Evolutionary conservation across 2,797 vertebrate species (phyloP).

Genomic region (Squalus acanthias): DNA sequence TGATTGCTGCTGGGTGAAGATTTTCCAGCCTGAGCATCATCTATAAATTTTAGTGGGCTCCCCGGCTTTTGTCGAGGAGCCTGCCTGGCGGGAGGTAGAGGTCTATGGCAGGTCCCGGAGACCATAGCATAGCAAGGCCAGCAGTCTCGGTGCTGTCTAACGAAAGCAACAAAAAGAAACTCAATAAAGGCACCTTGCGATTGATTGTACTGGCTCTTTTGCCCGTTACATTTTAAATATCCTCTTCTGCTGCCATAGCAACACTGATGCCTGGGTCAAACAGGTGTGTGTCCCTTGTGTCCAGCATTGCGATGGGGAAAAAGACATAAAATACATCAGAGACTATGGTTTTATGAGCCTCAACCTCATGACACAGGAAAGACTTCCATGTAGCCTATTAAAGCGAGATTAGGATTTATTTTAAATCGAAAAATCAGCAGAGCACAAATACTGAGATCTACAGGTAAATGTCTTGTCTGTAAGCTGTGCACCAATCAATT

Average conservation of each 20-base stretch:
- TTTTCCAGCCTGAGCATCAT: not conserved
- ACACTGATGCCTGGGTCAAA: not conserved
- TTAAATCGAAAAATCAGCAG: not conserved
- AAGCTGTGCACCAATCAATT: not conserved
- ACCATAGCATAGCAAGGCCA: not conserved
- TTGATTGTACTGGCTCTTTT: not conserved
- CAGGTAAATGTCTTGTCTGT: not conserved
- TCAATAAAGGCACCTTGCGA: not conserved
- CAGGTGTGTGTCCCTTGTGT: not conserved
- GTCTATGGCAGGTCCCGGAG: not conserved
- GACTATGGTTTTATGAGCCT: not conserved
- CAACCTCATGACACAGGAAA: not conserved
- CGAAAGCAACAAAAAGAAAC: not conserved
- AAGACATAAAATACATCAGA: not conserved
- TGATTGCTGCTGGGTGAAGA: not conserved
- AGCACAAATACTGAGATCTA: not conserved
- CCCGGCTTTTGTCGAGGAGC: not conserved
- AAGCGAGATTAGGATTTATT: not conserved
- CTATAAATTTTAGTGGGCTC: not conserved
- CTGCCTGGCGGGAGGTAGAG: not conserved
- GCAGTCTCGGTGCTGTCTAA: not conserved
- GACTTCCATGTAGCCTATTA: not conserved
- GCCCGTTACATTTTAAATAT: not conserved
- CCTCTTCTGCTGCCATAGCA: not conserved
- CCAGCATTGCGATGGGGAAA: not conserved